Base-by-base conservation (phyloP, 2,113 vertebrate species). In the Microtus ochrogaster region DNA sequence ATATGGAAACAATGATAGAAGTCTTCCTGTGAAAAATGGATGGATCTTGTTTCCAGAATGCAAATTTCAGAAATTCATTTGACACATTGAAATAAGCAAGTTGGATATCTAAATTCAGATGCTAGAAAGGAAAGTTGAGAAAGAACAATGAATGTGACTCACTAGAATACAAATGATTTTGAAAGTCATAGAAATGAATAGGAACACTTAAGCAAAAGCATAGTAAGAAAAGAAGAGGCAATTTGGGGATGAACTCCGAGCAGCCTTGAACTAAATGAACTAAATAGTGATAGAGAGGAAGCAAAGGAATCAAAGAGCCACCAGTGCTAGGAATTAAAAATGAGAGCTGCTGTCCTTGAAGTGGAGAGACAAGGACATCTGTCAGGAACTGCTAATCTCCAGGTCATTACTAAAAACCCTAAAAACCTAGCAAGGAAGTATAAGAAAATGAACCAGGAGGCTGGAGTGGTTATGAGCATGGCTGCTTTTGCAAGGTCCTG, bases 131-230 rank as follows among this genome's bases (percentile, higher is more conserved):
- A 91, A 93, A 52, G 70, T 76, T 82, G 21, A 7, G 12, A 85
- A 76, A 91, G 73, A 96, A 92, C 82, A 92, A 94, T 47, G 79
- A 95, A 81, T 88, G 81, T 94, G 81, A 96, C 91, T 96, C 94
- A 95, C 41, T 22, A 74, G 47, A 65, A 70, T 94, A 73, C 58
- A 90, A 96, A 77, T 91, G 66, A 70, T 81, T 78, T 84, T 92
- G 52, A 92, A 95, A 90, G 85, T 94, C 74, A 94, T 65, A 89
- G 66, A 85, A 91, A 93, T 93, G 52, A 94, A 74, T 95, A 47
- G 91, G 86, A 86, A 91, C 65, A 89, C 78, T 55, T 66, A 82
- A 17, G 5, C 68, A 89, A 63, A 94, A n/a, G 19, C 36, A 68
- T 19, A 36, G 3, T 17, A 78, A 74, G 93, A 49, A 92, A 94